These are phyloP conservation scores for Ornithorhynchus anatinus DNA, from an alignment of 2,113 vertebrate genomes.

Conservation along the genomic window DNA sequence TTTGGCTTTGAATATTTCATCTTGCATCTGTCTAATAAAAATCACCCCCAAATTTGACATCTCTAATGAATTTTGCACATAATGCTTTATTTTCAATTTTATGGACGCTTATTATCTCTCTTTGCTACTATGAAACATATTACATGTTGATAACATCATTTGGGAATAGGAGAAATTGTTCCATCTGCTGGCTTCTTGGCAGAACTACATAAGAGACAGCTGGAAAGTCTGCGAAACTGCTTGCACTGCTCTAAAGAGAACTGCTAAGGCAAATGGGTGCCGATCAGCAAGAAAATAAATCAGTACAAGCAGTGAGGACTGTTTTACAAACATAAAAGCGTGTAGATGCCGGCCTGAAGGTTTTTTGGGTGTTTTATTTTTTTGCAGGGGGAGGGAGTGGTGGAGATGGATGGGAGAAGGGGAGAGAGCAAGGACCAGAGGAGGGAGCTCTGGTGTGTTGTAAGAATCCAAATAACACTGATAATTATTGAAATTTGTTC, in stretches of 20 bases:
- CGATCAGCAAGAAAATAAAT: accelerated
- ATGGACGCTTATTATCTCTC: background rate
- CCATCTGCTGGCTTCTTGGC: slow-evolving; percentile 68
- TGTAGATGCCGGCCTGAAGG: background rate
- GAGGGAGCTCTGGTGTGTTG: background rate
- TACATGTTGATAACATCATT: accelerated
- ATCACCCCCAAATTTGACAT: background rate
- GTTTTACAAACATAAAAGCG: background rate
- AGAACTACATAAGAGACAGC: background rate
- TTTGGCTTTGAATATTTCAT: slow-evolving; percentile 4
- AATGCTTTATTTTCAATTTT: slow-evolving; percentile 22
- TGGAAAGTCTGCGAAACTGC: background rate
- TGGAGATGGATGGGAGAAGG: background rate
- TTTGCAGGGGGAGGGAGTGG: too few species aligned
- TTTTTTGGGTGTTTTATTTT: too few species aligned
- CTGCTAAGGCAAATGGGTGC: background rate
- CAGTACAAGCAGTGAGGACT: accelerated
- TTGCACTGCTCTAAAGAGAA: accelerated
- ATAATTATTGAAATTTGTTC: background rate
- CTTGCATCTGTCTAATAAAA: background rate
- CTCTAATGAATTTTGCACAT: background rate
- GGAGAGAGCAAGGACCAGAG: background rate
- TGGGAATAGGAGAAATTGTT: slow-evolving; percentile 39
- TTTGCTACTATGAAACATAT: accelerated
- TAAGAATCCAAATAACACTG: background rate